Evolutionary conservation across 2,113 vertebrate species (phyloP).

Genomic region (Ictalurus punctatus): DNA sequence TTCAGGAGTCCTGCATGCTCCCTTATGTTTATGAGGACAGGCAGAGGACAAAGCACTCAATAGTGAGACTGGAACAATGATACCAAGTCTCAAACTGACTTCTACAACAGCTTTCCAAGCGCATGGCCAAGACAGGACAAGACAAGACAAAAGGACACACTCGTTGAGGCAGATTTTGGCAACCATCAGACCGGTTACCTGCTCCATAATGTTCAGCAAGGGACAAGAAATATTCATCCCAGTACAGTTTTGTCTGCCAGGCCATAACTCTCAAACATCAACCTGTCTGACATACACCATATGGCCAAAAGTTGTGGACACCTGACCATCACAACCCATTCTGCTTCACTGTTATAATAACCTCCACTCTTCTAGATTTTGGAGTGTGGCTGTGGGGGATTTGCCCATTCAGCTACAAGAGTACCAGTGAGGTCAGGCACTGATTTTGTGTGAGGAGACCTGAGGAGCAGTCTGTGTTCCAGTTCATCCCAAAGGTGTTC

Average conservation of each 20-base stretch:
- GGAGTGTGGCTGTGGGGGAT: neutral
- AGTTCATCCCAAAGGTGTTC: neutral
- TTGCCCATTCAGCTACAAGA: neutral
- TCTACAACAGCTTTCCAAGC: neutral
- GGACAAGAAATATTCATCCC: neutral
- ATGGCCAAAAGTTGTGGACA: neutral
- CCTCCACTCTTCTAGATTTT: neutral
- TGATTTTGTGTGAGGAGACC: neutral
- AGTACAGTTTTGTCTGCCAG: neutral
- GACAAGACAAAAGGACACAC: neutral
- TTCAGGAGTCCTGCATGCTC: constrained; percentile 12
- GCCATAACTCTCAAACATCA: neutral
- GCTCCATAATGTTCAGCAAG: neutral
- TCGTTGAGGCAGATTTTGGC: neutral
- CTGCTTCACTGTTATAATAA: neutral
- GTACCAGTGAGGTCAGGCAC: neutral
- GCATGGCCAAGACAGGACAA: neutral
- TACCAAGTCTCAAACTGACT: neutral
- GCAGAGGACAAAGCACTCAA: constrained; percentile 31
- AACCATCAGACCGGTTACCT: neutral
- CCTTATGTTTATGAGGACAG: constrained; percentile 38
- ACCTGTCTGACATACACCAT: neutral
- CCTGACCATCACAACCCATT: neutral
- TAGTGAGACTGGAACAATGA: constrained; percentile 26
- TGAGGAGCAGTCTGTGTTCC: neutral